Percentiles rank a stretch among this genome's conserved stretches.
These are phyloP conservation scores for Neodiprion fabricii DNA, from an alignment of 1,140 invertebrate species.

Conservation along the genomic window DNA sequence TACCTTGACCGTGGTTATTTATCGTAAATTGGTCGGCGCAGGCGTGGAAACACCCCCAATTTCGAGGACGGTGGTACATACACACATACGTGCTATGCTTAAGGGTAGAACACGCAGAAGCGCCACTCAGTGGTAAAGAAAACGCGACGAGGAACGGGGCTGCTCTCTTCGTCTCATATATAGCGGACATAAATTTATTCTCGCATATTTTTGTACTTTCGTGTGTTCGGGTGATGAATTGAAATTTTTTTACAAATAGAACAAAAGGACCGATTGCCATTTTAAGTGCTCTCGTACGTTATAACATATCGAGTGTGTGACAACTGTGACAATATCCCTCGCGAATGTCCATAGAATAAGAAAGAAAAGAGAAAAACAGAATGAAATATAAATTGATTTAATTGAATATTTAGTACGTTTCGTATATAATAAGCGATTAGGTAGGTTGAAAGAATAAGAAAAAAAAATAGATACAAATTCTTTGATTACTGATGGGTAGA, in stretches of 20 bases:
- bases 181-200: background rate
- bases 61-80: background rate
- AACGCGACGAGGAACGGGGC: background rate
- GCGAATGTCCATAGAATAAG: too few species aligned
- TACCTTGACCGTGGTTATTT: background rate
- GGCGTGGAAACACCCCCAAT: constrained; percentile 1
- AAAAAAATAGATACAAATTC: constrained; percentile 29
- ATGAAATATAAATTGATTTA: too few species aligned
- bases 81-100: background rate
- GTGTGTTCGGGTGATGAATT: too few species aligned
- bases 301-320: background rate
- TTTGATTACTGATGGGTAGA: constrained; percentile 55
- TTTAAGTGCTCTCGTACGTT: background rate
- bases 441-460: background rate
- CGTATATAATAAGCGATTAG: background rate
- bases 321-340: too few species aligned
- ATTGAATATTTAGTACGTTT: background rate
- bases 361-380: too few species aligned
- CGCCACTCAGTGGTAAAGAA: background rate
- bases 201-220: background rate
- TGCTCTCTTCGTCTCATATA: background rate
- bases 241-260: too few species aligned
- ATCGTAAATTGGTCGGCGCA: background rate
- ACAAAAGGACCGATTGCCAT: too few species aligned
- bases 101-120: background rate